Percentiles rank a stretch among this genome's conserved stretches.
These are phyloP conservation scores for Agraylea sexmaculata DNA, from an alignment of 1,140 invertebrate species.

Conservation along the genomic window DNA sequence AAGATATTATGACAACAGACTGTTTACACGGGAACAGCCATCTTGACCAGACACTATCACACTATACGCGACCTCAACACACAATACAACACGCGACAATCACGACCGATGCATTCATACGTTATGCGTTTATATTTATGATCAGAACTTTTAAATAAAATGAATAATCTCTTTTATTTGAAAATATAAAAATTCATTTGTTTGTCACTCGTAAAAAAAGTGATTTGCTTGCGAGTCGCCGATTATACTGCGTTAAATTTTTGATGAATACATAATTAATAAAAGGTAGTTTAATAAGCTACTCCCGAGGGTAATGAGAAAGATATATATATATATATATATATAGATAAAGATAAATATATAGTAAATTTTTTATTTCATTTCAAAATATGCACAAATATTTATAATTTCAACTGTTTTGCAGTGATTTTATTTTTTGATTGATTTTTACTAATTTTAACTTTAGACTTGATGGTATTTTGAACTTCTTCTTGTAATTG, in stretches of 20 bases:
- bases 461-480: conserved; percentile 33
- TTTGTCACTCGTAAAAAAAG: conserved; percentile 28
- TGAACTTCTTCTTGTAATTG: conserved; percentile 63
- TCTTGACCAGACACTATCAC: conserved; percentile 6
- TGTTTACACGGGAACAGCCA: conserved; percentile 12
- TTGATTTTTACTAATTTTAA: conserved; percentile 31
- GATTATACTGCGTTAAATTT: background rate
- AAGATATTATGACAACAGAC: conserved; percentile 6
- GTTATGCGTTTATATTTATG: too few relatives aligned
- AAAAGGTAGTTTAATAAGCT: too few relatives aligned
- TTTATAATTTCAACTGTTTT: conserved; percentile 20
- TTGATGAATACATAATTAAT: too few relatives aligned
- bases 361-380: background rate
- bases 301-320: background rate
- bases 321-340: background rate
- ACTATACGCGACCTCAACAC: background rate
- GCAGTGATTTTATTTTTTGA: conserved; percentile 19
- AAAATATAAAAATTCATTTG: too few relatives aligned
- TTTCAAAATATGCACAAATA: background rate
- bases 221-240: background rate
- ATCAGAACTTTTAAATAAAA: too few relatives aligned
- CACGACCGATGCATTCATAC: too few relatives aligned
- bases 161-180: too few relatives aligned
- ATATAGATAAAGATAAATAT: background rate
- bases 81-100: background rate